Evolutionary conservation across 2,888 invertebrate species (phyloP), one percentile per base, ranked within the genome.

Genomic region (Synanthedon vespiformis): DNA sequence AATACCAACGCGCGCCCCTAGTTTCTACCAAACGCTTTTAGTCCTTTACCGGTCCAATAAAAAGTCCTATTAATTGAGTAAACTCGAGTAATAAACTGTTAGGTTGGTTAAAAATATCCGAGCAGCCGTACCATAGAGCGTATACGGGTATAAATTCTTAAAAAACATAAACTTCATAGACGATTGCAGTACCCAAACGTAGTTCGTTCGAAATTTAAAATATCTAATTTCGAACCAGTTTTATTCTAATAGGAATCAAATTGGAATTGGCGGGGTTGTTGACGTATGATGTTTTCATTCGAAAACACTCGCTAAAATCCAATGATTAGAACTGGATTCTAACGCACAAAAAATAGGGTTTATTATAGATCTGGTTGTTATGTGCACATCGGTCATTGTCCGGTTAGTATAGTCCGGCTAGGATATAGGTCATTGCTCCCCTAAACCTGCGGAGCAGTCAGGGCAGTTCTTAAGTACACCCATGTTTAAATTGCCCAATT

Each of bases 391-490:
- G 55, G 67, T 64, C 81, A 74, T 82, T 80, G 67, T 77, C 68
- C 60, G 61, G 58, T 67, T 70, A 61, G 67, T 62, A 65, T 57
- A 63, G 64, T 61, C 65, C 68, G 72, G 68, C 85, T 85, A 87
- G 86, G 86, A 87, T 86, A 85, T 87, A 84, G 86, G 86, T 87
- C 86, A 81, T 80, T 87, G 86, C 81, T 86, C 86, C 86, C 86
- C 86, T 84, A 87, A 87, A 87, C 80, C 80, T 80, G 83, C 64
- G 70, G 77, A 83, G 82, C 68, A 80, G 84, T 83, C 84, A 68
- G 84, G 83, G 80, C 85, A 75, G 82, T 83, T 81, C 75, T 73
- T 74, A 77, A 80, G 83, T 83, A 84, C 81, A 75, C 71, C 74
- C 76, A 77, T 82, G 85, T 84, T 85, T 84, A 85, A 87, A 87